Percentiles rank a stretch among this genome's conserved stretches.
These are phyloP conservation scores for Bhutanitis thaidina DNA, from an alignment of 2,888 invertebrate genomes.

Conservation along the genomic window DNA sequence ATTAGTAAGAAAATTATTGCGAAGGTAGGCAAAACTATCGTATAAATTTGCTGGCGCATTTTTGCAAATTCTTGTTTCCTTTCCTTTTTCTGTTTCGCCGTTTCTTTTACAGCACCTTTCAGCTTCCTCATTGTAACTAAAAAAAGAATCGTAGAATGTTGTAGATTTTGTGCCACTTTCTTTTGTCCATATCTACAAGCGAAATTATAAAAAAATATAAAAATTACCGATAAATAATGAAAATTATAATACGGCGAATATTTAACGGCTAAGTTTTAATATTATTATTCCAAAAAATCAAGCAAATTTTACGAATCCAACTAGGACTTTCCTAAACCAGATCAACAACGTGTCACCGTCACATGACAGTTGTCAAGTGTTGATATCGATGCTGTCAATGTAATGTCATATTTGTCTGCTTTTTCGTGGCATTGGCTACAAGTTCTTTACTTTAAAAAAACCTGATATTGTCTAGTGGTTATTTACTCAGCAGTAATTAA, in stretches of 20 bases:
- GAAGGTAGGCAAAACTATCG: constrained; percentile 86
- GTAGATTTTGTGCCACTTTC: constrained; percentile 3
- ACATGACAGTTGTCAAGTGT: too few species aligned
- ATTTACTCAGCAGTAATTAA: too few species aligned
- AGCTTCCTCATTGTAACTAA: constrained; percentile 83
- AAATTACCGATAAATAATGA: constrained; percentile 1
- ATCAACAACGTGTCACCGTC: too few species aligned
- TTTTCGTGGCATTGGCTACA: too few species aligned
- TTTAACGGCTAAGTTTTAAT: background rate
- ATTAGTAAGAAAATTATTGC: constrained; percentile 85
- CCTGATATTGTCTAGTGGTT: too few species aligned
- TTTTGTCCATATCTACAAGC: background rate
- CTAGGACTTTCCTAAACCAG: too few species aligned
- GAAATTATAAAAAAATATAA: background rate
- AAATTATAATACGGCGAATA: background rate
- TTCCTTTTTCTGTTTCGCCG: constrained; percentile 90
- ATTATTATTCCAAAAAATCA: background rate
- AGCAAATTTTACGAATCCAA: too few species aligned
- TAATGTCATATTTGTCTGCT: too few species aligned
- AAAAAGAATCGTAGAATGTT: constrained; percentile 11
- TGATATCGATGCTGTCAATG: too few species aligned
- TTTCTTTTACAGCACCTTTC: constrained; percentile 90
- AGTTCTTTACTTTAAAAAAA: too few species aligned
- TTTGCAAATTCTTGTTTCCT: constrained; percentile 91
- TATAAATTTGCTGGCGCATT: constrained; percentile 88